Evolutionary conservation across 2,888 invertebrate species (phyloP).

Genomic region (Sepiola atlantica): DNA sequence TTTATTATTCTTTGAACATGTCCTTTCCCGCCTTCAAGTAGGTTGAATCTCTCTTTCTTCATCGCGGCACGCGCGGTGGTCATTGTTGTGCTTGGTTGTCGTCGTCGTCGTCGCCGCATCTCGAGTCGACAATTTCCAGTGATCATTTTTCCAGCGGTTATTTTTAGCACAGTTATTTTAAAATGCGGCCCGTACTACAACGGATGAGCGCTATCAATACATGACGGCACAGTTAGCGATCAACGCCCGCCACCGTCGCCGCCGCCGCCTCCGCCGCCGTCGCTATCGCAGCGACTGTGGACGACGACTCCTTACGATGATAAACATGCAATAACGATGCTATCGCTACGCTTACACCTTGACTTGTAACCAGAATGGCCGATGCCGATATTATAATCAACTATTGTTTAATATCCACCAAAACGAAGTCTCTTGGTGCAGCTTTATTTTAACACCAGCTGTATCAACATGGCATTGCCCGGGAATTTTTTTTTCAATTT

Average conservation of each 20-base stretch:
- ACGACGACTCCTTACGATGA: not conserved
- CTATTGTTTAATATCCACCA: too few relatives aligned
- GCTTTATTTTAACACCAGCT: too few relatives aligned
- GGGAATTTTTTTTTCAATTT: too few relatives aligned
- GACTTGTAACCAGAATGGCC: not conserved
- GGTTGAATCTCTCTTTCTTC: too few relatives aligned
- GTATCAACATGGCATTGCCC: too few relatives aligned
- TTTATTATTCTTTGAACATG: too few relatives aligned
- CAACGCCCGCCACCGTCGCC: too few relatives aligned
- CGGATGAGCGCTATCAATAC: not conserved
- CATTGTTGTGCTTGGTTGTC: not conserved
- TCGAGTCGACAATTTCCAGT: not conserved
- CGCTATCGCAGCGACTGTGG: not conserved
- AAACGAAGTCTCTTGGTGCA: too few relatives aligned
- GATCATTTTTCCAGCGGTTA: not conserved
- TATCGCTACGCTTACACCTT: not conserved
- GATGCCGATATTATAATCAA: not conserved
- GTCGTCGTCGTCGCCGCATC: not conserved
- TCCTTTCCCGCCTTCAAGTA: not conserved
- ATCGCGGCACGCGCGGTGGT: not conserved
- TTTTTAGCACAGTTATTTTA: slow-evolving; percentile 15
- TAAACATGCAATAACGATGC: not conserved
- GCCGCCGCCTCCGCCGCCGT: not conserved
- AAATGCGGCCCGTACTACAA: not conserved
- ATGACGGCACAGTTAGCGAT: not conserved